These are phyloP conservation scores for Eulimnadia texana DNA, from an alignment of 1,140 invertebrate species.

Conservation along the genomic window DNA sequence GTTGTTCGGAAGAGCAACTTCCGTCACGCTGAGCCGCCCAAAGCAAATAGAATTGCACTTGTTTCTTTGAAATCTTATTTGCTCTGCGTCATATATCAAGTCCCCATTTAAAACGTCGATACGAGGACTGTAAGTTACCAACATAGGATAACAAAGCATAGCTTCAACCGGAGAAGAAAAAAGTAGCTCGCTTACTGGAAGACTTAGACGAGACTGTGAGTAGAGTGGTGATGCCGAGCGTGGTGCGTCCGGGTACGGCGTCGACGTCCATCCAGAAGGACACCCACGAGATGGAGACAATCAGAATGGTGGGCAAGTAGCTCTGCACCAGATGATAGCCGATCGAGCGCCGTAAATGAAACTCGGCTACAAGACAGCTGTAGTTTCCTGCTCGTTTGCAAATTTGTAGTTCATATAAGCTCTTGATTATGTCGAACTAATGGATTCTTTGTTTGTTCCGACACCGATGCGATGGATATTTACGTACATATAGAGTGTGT, in stretches of 20 bases:
- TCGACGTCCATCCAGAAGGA: slow-evolving; percentile 50
- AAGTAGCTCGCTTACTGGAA: slow-evolving; percentile 28
- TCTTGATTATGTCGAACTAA: too few species aligned
- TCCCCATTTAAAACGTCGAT: too few species aligned
- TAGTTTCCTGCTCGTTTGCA: slow-evolving; percentile 36
- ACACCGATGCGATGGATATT: too few species aligned
- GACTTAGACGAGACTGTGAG: slow-evolving; percentile 41
- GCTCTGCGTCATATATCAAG: too few species aligned
- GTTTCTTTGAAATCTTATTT: too few species aligned
- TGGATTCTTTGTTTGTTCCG: too few species aligned
- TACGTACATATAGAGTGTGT: too few species aligned
- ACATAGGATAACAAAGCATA: slow-evolving; percentile 8
- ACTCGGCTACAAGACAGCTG: slow-evolving; percentile 41
- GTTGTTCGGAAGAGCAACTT: too few species aligned
- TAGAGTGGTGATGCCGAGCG: slow-evolving; percentile 45
- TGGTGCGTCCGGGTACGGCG: slow-evolving; percentile 45
- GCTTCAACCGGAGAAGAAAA: neutral
- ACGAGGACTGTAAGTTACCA: too few species aligned
- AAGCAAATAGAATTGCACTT: too few species aligned
- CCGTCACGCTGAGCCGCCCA: too few species aligned
- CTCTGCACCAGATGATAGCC: slow-evolving; percentile 48
- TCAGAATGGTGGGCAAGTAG: slow-evolving; percentile 47
- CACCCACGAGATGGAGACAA: slow-evolving; percentile 52
- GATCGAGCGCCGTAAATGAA: slow-evolving; percentile 38
- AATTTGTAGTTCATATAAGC: neutral